A percentile compares a stretch with the other conserved stretches of the same genome.
phyloP scores from a whole-genome alignment of 2,888 invertebrate species.

The Leistus spinibarbis region DNA sequence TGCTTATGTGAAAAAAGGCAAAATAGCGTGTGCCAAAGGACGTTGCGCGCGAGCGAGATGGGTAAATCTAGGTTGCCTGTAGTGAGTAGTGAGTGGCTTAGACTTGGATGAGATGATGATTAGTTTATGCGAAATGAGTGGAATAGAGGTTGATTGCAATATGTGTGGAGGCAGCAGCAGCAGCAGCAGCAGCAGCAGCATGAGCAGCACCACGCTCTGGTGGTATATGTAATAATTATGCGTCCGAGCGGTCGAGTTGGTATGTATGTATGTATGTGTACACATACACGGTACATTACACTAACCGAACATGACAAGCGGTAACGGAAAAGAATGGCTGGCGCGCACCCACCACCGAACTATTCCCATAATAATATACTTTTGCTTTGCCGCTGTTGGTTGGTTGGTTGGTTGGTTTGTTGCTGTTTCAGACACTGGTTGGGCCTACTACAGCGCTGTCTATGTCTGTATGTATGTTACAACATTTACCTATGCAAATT shows the following conservation, averaged over 20 bases:
- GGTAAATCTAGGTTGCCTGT: too few relatives aligned
- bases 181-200: background rate
- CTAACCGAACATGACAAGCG: conserved; percentile 20
- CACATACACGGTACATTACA: conserved; percentile 25
- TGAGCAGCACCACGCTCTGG: background rate
- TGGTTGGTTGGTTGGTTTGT: too few relatives aligned
- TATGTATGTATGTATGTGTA: background rate
- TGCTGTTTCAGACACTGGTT: too few relatives aligned
- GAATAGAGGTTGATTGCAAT: background rate
- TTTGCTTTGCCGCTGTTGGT: too few relatives aligned
- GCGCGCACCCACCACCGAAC: conserved; percentile 2
- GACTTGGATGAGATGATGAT: too few relatives aligned
- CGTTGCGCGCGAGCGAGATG: too few relatives aligned
- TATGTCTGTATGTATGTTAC: conserved; percentile 6
- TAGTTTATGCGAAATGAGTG: background rate
- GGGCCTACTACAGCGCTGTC: too few relatives aligned
- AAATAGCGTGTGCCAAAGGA: too few relatives aligned
- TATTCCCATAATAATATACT: conserved; percentile 28
- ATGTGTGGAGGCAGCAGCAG: background rate
- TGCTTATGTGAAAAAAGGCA: too few relatives aligned
- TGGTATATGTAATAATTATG: conserved; percentile 29
- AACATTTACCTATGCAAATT: conserved; percentile 42
- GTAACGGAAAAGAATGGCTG: conserved; percentile 30
- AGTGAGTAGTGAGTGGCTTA: too few relatives aligned
- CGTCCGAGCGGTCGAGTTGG: background rate